phyloP scores from a whole-genome alignment of 2,797 vertebrate species.

The Cryptoprocta ferox region DNA sequence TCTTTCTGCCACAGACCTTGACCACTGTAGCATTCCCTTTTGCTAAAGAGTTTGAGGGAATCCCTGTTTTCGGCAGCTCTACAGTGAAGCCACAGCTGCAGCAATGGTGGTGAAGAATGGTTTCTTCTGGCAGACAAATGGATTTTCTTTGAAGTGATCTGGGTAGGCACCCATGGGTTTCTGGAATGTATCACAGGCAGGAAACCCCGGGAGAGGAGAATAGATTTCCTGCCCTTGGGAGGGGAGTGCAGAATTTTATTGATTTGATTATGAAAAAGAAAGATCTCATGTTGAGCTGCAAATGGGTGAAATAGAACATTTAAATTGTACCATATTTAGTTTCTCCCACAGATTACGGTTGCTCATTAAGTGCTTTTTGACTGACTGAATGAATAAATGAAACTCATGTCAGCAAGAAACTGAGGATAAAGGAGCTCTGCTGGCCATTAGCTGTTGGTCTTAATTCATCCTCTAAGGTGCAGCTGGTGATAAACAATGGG shows the following conservation, averaged over 20 bases:
- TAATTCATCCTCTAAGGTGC: not conserved
- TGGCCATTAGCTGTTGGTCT: not conserved
- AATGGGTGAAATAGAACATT: not conserved
- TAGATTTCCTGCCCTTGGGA: not conserved
- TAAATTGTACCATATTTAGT: not conserved
- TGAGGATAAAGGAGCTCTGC: not conserved
- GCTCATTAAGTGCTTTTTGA: not conserved
- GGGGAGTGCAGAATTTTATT: not conserved
- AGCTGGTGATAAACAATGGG: not conserved
- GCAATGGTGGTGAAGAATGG: not conserved
- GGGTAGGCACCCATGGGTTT: not conserved
- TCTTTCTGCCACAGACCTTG: not conserved
- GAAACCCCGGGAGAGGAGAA: not conserved
- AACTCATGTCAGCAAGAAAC: conserved; percentile 13
- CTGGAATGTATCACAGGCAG: not conserved
- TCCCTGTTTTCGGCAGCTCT: not conserved
- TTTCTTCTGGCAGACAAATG: not conserved
- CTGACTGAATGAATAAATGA: not conserved
- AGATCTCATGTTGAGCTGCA: not conserved
- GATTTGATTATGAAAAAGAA: conserved; percentile 21
- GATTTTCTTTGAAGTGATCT: conserved; percentile 48
- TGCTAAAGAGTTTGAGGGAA: not conserved
- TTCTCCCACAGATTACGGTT: not conserved
- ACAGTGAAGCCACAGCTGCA: not conserved
- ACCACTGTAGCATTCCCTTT: not conserved